Evolutionary conservation across 2,797 vertebrate genomes (phyloP).

Genomic region (Lagodon rhomboides): DNA sequence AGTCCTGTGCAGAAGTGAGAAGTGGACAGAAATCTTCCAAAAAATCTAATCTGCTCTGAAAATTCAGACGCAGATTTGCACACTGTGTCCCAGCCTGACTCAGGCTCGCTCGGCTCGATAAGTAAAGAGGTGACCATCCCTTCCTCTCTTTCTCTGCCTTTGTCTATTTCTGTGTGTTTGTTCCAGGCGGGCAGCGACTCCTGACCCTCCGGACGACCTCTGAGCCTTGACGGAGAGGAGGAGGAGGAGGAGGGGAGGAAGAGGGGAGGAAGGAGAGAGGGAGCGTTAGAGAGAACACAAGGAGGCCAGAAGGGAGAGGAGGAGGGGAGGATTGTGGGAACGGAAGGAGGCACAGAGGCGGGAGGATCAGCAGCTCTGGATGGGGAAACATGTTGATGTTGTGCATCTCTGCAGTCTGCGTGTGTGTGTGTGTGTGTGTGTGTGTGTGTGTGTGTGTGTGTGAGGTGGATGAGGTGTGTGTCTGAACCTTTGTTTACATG

Average conservation of each 20-base stretch:
- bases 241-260: conserved; percentile 4
- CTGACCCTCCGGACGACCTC: conserved; percentile 44
- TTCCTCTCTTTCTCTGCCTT: conserved; percentile 67
- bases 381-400: conserved; percentile 18
- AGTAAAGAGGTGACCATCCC: conserved; percentile 54
- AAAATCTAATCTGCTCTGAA: neutral
- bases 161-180: conserved; percentile 74
- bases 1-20: neutral
- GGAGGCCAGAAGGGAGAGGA: conserved; percentile 30
- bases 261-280: conserved; percentile 9
- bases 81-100: conserved; percentile 10
- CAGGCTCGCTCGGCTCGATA: conserved; percentile 26
- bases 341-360: conserved; percentile 50
- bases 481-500: neutral
- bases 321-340: conserved; percentile 64
- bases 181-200: conserved; percentile 49
- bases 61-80: neutral
- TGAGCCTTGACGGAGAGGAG: conserved; percentile 29
- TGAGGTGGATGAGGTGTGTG: neutral
- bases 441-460: neutral
- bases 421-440: neutral
- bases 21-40: neutral
- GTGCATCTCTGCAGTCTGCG: neutral
- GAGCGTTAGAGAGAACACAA: neutral
- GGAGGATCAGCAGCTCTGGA: conserved; percentile 13